Evolutionary conservation across 2,113 vertebrate species (phyloP).

Genomic region (Eulemur macaco): DNA sequence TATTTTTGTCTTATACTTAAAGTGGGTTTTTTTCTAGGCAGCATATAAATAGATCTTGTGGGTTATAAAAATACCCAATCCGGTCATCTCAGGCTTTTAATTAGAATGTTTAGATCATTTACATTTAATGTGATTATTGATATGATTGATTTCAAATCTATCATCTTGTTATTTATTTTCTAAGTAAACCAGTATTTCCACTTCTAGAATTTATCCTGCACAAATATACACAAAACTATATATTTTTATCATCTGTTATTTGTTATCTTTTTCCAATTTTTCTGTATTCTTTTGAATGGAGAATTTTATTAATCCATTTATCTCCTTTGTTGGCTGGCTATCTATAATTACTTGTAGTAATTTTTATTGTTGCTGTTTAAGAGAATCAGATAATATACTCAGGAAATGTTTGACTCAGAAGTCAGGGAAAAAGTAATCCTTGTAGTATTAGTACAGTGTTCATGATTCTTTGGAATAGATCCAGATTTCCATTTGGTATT

Average conservation of each 20-base stretch:
- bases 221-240: background rate
- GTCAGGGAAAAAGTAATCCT: background rate
- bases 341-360: background rate
- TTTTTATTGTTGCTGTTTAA: background rate
- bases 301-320: background rate
- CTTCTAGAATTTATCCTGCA: background rate
- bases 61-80: background rate
- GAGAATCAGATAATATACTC: background rate
- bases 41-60: background rate
- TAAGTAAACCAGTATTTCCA: background rate
- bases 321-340: background rate
- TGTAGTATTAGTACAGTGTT: background rate
- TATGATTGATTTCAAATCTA: background rate
- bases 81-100: background rate
- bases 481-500: background rate
- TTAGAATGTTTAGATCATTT: conserved; percentile 26
- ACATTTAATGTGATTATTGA: background rate
- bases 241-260: background rate
- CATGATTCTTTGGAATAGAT: background rate
- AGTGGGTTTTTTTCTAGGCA: background rate
- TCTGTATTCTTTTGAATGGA: background rate
- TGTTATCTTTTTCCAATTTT: background rate
- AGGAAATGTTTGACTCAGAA: background rate
- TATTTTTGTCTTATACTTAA: background rate
- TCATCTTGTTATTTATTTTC: background rate